Evolutionary conservation across 2,113 vertebrate genomes (phyloP).

Genomic region (Syrrhaptes paradoxus): DNA sequence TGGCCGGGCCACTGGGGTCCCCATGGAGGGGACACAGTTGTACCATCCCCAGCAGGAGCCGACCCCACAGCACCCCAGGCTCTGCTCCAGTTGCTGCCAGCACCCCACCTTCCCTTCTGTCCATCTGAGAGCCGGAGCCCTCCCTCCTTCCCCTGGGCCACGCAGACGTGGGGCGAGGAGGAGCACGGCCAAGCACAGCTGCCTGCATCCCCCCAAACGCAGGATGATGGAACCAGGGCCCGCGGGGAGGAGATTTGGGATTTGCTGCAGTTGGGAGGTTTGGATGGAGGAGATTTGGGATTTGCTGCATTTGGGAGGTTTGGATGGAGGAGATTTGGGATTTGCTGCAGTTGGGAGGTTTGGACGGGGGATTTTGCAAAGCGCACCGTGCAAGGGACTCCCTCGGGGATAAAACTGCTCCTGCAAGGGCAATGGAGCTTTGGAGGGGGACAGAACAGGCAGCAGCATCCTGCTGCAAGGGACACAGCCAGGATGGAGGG

Average conservation of each 20-base stretch:
- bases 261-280: neutral
- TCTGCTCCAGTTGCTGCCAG: neutral
- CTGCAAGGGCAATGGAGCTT: neutral
- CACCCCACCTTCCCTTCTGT: neutral
- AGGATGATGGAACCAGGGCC: neutral
- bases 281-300: too few species aligned
- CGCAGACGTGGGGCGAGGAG: fast-evolving
- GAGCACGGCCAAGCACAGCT: neutral
- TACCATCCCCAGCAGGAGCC: neutral
- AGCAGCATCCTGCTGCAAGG: neutral
- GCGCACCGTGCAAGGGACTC: too few species aligned
- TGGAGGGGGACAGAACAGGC: neutral
- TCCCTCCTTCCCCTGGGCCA: neutral
- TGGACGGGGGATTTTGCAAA: neutral
- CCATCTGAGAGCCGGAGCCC: neutral
- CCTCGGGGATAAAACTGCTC: neutral
- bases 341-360: neutral
- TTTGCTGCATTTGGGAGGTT: neutral
- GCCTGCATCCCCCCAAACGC: neutral
- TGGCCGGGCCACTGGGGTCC: fast-evolving
- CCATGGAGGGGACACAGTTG: neutral
- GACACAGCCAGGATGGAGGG: neutral
- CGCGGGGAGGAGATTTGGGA: neutral
- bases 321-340: neutral
- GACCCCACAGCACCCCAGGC: neutral